Conservation (phyloP, 2,797 vertebrate genomes). For the Eulemur rubriventer region DNA sequence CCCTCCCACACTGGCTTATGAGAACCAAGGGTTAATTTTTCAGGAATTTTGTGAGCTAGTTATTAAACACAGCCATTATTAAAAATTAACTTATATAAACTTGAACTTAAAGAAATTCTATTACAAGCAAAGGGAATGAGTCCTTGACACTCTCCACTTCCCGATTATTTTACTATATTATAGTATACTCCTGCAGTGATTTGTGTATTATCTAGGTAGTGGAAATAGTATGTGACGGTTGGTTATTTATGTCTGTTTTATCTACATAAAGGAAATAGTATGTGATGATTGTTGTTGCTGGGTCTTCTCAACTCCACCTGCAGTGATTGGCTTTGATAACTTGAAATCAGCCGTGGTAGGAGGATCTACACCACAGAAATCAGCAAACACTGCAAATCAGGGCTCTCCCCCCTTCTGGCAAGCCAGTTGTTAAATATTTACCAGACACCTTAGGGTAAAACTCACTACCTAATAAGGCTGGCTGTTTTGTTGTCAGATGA, state of each 20-base stretch:
- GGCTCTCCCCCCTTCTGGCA: not conserved
- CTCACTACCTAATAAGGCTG: not conserved
- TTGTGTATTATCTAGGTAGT: not conserved
- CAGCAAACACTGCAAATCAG: not conserved
- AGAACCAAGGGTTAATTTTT: not conserved
- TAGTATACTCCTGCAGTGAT: not conserved
- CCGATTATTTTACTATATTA: not conserved
- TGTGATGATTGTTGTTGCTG: rapidly evolving
- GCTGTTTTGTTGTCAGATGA: not conserved
- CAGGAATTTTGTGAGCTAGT: not conserved
- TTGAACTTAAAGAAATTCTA: constrained; percentile 9
- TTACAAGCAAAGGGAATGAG: not conserved
- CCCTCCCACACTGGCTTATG: not conserved
- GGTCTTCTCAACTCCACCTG: not conserved
- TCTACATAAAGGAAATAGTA: not conserved
- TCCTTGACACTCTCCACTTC: not conserved
- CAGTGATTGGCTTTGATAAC: not conserved
- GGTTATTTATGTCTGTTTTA: not conserved
- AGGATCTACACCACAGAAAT: not conserved
- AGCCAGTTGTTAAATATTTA: constrained; percentile 7
- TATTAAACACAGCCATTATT: constrained; percentile 39
- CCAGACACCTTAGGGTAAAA: not conserved
- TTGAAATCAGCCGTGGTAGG: not conserved
- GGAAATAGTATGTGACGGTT: not conserved
- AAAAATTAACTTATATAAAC: constrained; percentile 26